Percentiles rank a stretch among this genome's conserved stretches.
phyloP scores from a whole-genome alignment of 2,797 vertebrate genomes.

The Darevskia nairensis region DNA sequence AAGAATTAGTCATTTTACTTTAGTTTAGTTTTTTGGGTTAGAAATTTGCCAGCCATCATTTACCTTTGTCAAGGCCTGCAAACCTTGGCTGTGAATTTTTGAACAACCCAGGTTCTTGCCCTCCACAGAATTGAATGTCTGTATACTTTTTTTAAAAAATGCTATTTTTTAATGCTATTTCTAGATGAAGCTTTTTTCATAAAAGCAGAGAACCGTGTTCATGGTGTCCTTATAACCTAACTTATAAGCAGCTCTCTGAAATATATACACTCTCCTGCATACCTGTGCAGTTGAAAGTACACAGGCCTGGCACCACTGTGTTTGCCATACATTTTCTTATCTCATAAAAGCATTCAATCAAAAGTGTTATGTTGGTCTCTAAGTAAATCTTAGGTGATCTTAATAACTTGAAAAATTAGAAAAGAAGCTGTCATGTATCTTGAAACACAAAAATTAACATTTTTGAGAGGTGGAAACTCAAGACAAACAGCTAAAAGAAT shows the following conservation, averaged over 20 bases:
- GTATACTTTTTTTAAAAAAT: background rate
- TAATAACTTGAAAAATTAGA: conserved; percentile 58
- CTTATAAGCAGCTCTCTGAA: conserved; percentile 56
- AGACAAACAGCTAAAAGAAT: background rate
- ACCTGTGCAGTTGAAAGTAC: conserved; percentile 64
- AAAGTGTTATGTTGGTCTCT: conserved; percentile 62
- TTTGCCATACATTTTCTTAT: conserved; percentile 70
- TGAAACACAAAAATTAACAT: background rate
- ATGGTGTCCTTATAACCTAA: conserved; percentile 44
- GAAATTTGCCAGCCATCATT: background rate
- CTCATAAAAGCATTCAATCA: conserved; percentile 68
- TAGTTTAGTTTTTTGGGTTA: background rate
- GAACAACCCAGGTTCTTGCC: background rate
- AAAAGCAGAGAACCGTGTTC: conserved; percentile 33
- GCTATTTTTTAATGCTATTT: background rate
- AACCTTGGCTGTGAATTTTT: too few relatives aligned
- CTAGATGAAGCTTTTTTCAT: background rate
- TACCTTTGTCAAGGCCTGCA: background rate
- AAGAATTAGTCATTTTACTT: background rate
- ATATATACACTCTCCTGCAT: conserved; percentile 57
- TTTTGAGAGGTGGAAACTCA: background rate
- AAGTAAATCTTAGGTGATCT: conserved; percentile 59
- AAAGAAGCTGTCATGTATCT: conserved; percentile 56
- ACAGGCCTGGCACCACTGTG: conserved; percentile 69
- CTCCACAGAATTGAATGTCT: background rate